phyloP scores from a whole-genome alignment of 2,113 vertebrate species.

The Vidua chalybeata region DNA sequence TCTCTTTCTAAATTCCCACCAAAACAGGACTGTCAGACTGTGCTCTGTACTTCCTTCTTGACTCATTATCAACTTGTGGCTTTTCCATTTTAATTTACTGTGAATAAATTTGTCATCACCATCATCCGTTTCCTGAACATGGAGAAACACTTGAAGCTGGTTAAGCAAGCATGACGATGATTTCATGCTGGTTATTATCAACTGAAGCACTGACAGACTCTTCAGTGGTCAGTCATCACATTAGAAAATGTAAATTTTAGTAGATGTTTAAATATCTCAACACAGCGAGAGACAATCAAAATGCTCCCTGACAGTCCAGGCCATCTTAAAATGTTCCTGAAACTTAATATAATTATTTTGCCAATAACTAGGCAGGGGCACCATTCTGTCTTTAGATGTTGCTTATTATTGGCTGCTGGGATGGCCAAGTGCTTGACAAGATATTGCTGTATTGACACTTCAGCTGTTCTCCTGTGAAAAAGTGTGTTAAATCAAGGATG shows the following conservation, averaged over 20 bases:
- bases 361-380: background rate
- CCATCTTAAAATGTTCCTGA: background rate
- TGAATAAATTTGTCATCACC: constrained; percentile 21
- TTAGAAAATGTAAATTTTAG: constrained; percentile 22
- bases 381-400: background rate
- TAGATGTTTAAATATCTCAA: background rate
- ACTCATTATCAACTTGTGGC: background rate
- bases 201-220: background rate
- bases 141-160: constrained; percentile 1
- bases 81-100: background rate
- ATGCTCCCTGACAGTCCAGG: background rate
- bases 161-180: background rate
- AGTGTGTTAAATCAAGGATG: background rate
- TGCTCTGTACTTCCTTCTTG: background rate
- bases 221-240: constrained; percentile 24
- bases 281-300: background rate
- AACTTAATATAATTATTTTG: constrained; percentile 7
- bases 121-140: background rate
- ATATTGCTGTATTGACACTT: background rate
- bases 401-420: background rate
- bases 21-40: background rate
- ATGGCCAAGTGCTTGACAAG: background rate
- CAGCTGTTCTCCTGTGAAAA: background rate
- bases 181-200: constrained; percentile 2
- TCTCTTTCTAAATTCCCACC: background rate